phyloP scores from a whole-genome alignment of 2,797 vertebrate species.

The Phrynocephalus forsythii region DNA sequence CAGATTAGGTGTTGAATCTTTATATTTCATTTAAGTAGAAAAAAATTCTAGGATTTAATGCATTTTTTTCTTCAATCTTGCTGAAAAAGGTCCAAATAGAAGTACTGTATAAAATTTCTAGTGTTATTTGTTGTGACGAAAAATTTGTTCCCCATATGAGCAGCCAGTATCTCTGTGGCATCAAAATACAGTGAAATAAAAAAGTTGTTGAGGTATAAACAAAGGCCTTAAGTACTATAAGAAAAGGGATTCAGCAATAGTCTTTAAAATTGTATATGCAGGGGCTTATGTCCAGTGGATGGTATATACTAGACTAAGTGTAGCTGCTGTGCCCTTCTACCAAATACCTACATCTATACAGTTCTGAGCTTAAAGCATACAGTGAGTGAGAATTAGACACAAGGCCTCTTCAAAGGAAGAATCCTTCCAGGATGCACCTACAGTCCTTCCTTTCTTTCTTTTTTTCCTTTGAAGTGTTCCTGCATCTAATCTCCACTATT shows the following conservation, averaged over 20 bases:
- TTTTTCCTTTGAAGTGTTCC: neutral
- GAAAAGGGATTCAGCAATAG: neutral
- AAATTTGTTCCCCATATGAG: neutral
- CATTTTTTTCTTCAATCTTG: slow-evolving; percentile 54
- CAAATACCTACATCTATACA: neutral
- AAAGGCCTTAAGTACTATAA: neutral
- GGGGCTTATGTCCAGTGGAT: neutral
- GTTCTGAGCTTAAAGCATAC: neutral
- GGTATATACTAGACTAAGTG: neutral
- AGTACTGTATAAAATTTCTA: neutral
- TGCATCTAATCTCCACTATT: neutral
- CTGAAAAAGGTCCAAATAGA: slow-evolving; percentile 42
- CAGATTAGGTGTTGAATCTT: slow-evolving; percentile 57
- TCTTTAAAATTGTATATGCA: neutral
- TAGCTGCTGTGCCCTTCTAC: neutral
- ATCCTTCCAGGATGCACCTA: neutral
- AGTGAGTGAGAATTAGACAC: neutral
- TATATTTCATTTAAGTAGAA: slow-evolving; percentile 62
- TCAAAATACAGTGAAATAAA: neutral
- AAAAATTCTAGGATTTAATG: slow-evolving; percentile 57
- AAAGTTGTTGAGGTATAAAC: neutral
- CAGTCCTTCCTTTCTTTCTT: neutral
- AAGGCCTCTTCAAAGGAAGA: neutral
- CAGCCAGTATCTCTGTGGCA: neutral
- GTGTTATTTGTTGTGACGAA: neutral